Evolutionary conservation across 2,797 vertebrate genomes (phyloP).

Genomic region (Cephalopachus bancanus): DNA sequence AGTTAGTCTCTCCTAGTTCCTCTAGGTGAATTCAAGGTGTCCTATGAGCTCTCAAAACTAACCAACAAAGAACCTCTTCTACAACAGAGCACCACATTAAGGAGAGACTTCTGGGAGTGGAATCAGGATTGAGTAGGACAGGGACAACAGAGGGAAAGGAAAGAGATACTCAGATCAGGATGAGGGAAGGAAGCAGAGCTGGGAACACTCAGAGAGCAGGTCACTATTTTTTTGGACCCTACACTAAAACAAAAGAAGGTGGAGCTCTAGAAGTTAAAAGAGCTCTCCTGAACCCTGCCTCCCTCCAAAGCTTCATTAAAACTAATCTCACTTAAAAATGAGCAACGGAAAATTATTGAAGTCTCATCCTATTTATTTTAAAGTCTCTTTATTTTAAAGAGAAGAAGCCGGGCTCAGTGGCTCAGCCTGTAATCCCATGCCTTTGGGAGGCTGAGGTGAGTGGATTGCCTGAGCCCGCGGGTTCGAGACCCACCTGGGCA

Average conservation of each 20-base stretch:
- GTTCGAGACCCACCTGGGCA: too few species aligned
- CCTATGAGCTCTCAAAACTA: neutral
- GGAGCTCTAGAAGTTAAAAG: neutral
- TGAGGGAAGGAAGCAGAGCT: neutral
- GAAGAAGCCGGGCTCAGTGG: too few species aligned
- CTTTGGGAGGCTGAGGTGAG: too few species aligned
- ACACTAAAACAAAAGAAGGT: neutral
- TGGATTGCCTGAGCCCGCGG: too few species aligned
- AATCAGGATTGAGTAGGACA: neutral
- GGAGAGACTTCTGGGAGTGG: neutral
- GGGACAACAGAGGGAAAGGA: neutral
- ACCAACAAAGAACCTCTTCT: neutral
- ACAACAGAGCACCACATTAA: neutral
- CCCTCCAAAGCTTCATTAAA: neutral
- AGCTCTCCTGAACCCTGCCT: neutral
- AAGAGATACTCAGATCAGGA: neutral
- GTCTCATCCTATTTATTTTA: neutral
- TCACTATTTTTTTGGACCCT: neutral
- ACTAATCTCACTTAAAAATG: neutral
- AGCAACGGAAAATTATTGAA: neutral
- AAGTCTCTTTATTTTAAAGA: neutral
- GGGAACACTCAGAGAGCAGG: neutral
- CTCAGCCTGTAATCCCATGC: too few species aligned
- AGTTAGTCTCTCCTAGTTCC: neutral
- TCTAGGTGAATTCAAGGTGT: too few species aligned